Base-by-base conservation (phyloP, 2,888 invertebrate genomes). In the Mesorhabditis spiculigera region DNA sequence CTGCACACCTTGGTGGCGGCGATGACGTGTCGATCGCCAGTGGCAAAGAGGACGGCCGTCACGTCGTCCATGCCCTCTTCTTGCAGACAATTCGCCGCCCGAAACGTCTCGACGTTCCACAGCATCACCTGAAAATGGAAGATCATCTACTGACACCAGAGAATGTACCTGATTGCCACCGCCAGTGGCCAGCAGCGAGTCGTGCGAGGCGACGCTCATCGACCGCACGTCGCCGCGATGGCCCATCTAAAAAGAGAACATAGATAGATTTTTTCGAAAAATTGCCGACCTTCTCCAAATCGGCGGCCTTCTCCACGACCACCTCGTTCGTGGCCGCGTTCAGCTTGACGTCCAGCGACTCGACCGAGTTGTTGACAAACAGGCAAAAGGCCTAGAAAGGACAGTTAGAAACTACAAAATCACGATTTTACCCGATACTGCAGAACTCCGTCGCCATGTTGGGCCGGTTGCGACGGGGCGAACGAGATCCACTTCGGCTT, bases 221-320 rank as follows among this genome's bases (percentile, higher is more conserved):
- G 92, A 91, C 67, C 94, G 90, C 5, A 95, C 92, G 85, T 96
- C 94, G 65, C 92, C 92, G 70, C 93, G 91, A 88, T 97, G 97
- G 0, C 96, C 96, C 13, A 91, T 69, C 81, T 74, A 75, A 45
- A 66, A 43, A 45, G 42, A 63, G 45, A 41, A 4, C 42, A 16
- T 3, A 63, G 41, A n/a, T 4, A 63, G 41, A 63, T 13, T 3
- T 16, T n/a, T n/a, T n/a, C 28, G 4, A 68, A 62, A 43, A 68
- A 61, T 16, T n/a, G 8, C 3, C 4, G 43, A 63, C 16, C 45
- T 45, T 42, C 42, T 63, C 28, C 28, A 28, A 28, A 3, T 28
- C 76, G 13, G 69, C 68, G 4, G 74, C 68, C 43, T 45, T 58
- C 45, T 78, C 76, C 13, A 72, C 71, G 64, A 72, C 58, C 6